These are phyloP conservation scores for Zhengitettix transpicula DNA, from an alignment of 2,888 invertebrate species.

Conservation along the genomic window DNA sequence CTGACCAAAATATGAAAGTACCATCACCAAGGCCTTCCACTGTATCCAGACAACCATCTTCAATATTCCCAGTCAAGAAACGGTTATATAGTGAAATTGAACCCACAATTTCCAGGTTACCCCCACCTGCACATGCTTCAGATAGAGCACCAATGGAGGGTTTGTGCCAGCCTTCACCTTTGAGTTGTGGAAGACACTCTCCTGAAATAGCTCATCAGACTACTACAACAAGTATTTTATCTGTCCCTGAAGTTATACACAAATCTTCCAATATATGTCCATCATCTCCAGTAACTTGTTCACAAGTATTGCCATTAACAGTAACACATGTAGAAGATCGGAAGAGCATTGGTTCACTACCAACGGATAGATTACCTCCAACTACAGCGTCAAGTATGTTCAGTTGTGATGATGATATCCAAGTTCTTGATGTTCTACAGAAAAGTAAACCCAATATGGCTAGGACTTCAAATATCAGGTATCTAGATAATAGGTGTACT, in stretches of 20 bases:
- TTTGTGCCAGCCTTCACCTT: background rate
- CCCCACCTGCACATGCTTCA: background rate
- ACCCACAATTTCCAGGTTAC: background rate
- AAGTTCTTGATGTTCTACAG: background rate
- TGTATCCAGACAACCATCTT: slow-evolving; percentile 19
- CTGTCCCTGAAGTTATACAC: no score
- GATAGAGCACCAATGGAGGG: background rate
- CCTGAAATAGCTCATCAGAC: background rate
- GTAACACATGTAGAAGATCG: no score
- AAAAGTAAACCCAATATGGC: background rate
- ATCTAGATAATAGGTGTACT: background rate
- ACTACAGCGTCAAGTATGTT: background rate
- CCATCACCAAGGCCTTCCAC: background rate
- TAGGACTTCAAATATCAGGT: background rate
- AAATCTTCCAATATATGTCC: no score
- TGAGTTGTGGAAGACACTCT: background rate
- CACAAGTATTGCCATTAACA: no score
- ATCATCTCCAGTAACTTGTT: no score
- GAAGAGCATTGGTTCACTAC: no score
- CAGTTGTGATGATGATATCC: background rate
- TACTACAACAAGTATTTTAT: background rate
- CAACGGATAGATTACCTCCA: no score
- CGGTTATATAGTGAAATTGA: slow-evolving; percentile 36
- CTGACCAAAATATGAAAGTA: background rate
- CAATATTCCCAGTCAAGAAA: slow-evolving; percentile 46